A percentile compares a stretch with the other conserved stretches of the same genome.
These are phyloP conservation scores for Dendrolimus houi DNA, from an alignment of 2,888 invertebrate genomes.

Conservation along the genomic window DNA sequence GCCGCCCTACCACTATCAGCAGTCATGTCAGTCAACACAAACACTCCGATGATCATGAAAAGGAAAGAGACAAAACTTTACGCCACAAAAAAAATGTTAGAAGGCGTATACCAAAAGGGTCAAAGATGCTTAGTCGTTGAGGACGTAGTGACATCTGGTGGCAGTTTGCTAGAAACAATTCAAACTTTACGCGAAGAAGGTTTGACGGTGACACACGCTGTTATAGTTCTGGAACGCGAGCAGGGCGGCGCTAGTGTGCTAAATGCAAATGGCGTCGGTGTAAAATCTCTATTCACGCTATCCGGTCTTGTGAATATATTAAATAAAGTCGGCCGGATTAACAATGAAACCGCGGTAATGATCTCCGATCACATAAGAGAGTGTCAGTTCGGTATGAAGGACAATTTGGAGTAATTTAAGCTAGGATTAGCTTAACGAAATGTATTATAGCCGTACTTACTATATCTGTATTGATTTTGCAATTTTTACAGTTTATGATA, in stretches of 20 bases:
- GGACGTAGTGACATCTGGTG: constrained; percentile 95
- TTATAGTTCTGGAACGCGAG: constrained; percentile 94
- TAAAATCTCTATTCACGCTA: constrained; percentile 82
- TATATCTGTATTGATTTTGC: too few relatives aligned
- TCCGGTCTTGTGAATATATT: constrained; percentile 79
- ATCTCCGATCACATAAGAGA: constrained; percentile 56
- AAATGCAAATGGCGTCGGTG: constrained; percentile 79
- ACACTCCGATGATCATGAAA: constrained; percentile 90
- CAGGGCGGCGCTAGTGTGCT: constrained; percentile 92
- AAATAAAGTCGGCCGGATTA: constrained; percentile 78
- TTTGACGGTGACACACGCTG: constrained; percentile 83
- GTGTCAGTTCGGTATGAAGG: constrained; percentile 52
- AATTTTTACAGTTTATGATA: too few relatives aligned
- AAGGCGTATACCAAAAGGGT: constrained; percentile 82
- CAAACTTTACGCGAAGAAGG: constrained; percentile 80
- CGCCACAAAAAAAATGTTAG: constrained; percentile 95
- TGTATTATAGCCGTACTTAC: too few relatives aligned
- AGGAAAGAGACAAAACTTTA: constrained; percentile 96
- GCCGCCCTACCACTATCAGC: constrained; percentile 97
- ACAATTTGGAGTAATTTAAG: constrained; percentile 29
- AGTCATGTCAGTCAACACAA: constrained; percentile 83
- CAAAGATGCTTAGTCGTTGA: constrained; percentile 93
- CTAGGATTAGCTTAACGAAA: too few relatives aligned
- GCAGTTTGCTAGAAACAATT: constrained; percentile 94
- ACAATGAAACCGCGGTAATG: constrained; percentile 52